Evolutionary conservation across 30 jellyfish, hydroid and myxozoan species (phyloP).

Genomic region (Aurelia coerulea): DNA sequence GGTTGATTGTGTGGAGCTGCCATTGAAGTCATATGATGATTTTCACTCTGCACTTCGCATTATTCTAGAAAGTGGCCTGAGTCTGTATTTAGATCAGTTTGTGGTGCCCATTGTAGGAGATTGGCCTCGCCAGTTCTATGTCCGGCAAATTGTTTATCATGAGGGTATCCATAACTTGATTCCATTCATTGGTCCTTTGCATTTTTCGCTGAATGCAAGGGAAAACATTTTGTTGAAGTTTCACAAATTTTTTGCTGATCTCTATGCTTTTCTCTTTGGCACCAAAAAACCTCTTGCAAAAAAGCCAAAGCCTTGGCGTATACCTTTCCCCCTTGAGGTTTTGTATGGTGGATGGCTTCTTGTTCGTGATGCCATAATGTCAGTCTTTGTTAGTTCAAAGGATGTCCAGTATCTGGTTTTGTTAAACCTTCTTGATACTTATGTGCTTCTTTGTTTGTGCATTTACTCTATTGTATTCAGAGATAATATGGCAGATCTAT

Average conservation of each 20-base stretch:
- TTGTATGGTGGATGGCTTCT: slow-evolving; percentile 37
- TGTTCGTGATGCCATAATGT: slow-evolving; percentile 19
- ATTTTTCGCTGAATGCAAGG: slow-evolving; percentile 13
- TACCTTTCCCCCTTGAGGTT: slow-evolving; percentile 19
- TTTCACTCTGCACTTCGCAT: not conserved
- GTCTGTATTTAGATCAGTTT: slow-evolving; percentile 8
- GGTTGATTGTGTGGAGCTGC: slow-evolving; percentile 35
- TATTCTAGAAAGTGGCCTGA: slow-evolving; percentile 11
- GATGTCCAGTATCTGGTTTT: slow-evolving; percentile 25
- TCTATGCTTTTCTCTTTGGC: slow-evolving; percentile 21
- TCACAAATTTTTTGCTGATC: slow-evolving; percentile 18
- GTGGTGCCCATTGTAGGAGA: slow-evolving; percentile 20
- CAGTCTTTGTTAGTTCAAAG: slow-evolving; percentile 3
- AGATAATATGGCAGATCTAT: slow-evolving; percentile 1
- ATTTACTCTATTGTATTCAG: slow-evolving; percentile 17
- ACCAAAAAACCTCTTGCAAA: slow-evolving; percentile 40
- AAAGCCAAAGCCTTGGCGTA: slow-evolving; percentile 50
- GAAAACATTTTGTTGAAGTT: slow-evolving; percentile 7
- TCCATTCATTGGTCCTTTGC: slow-evolving; percentile 25
- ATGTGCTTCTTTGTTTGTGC: slow-evolving; percentile 5
- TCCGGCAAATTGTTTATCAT: slow-evolving; percentile 38
- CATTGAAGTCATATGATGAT: slow-evolving; percentile 43
- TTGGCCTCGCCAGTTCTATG: slow-evolving; percentile 39
- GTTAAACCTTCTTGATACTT: slow-evolving; percentile 10
- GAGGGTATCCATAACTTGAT: slow-evolving; percentile 19